Evolutionary conservation across 2,888 invertebrate species (phyloP), one percentile per base, ranked within the genome.

Genomic region (Mallateleia sp.): DNA sequence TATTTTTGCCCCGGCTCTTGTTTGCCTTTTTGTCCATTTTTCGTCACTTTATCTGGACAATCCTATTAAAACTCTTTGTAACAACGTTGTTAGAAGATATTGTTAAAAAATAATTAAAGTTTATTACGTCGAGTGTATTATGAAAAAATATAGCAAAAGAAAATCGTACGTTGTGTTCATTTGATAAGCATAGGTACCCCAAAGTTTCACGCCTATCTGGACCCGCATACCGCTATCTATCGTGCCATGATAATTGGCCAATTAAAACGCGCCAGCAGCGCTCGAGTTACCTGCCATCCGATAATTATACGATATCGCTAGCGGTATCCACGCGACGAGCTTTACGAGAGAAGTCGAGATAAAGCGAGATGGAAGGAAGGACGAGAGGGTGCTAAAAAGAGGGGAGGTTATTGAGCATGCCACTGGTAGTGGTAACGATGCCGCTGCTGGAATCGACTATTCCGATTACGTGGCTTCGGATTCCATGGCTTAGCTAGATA

Each of bases 201-300:
- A 93, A 94, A 93, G 93, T 93, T 93, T 94, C 94, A 94, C 94
- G 94, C 94, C 93, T 93, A 93, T 94, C 93, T 94, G 93, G 92
- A 92, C 91, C 91, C 92, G 91, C 93, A 91, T 83, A 91, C 91
- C 91, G 90, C 90, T 93, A 92, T 91, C 93, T 93, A 94, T 93
- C 92, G 93, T 92, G 92, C 92, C 93, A 94, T 94, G 94, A 95
- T 95, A 95, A 95, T 95, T 95, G 95, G 94, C 94, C 95, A 95
- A 95, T 95, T 95, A 95, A 95, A 95, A 94, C 93, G 90, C 88
- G 88, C 91, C 90, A 90, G 90, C 66, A 79, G 86, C 85, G 81
- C 88, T 88, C 85, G 88, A 82, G 88, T 87, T 88, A 88, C 87
- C 88, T 86, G 87, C 81, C 88, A 82, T 88, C 85, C 89, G 89